These are phyloP conservation scores for Nansenia antarctica DNA, from an alignment of 2,113 vertebrate species.

Conservation along the genomic window DNA sequence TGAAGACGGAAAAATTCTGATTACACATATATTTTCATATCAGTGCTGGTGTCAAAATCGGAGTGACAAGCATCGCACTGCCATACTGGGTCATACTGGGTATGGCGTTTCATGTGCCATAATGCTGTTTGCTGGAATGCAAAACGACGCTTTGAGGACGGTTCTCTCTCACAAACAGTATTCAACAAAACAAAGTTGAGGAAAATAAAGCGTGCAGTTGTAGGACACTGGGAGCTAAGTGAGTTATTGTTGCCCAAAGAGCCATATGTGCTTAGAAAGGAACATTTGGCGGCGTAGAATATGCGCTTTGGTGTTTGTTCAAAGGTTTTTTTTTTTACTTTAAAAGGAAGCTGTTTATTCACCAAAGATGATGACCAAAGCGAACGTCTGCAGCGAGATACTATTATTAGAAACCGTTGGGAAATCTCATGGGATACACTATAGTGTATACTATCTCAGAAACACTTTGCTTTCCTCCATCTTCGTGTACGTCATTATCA, in stretches of 20 bases:
- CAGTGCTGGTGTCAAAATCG: conserved; percentile 6
- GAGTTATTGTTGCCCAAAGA: not conserved
- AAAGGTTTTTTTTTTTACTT: not conserved
- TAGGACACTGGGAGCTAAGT: no score
- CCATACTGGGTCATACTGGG: no score
- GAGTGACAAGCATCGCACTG: conserved; percentile 4
- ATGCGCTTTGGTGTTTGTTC: conserved; percentile 13
- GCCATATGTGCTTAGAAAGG: not conserved
- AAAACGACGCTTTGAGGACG: not conserved
- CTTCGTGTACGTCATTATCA: not conserved
- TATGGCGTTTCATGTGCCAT: conserved; percentile 8
- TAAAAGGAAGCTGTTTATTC: conserved; percentile 7
- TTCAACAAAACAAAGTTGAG: not conserved
- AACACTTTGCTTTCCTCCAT: no score
- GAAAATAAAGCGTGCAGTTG: not conserved
- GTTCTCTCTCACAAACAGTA: not conserved
- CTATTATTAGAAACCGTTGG: not conserved
- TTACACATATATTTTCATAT: conserved; percentile 7
- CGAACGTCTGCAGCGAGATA: not conserved
- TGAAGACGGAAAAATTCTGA: not conserved
- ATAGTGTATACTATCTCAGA: not conserved
- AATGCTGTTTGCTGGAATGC: not conserved
- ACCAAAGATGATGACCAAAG: conserved; percentile 10
- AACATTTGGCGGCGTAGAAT: not conserved
- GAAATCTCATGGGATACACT: conserved; percentile 2